A percentile compares a stretch with the other conserved stretches of the same genome.
These are phyloP conservation scores for Coenonympha glycerion DNA, from an alignment of 2,888 invertebrate species.

Conservation along the genomic window DNA sequence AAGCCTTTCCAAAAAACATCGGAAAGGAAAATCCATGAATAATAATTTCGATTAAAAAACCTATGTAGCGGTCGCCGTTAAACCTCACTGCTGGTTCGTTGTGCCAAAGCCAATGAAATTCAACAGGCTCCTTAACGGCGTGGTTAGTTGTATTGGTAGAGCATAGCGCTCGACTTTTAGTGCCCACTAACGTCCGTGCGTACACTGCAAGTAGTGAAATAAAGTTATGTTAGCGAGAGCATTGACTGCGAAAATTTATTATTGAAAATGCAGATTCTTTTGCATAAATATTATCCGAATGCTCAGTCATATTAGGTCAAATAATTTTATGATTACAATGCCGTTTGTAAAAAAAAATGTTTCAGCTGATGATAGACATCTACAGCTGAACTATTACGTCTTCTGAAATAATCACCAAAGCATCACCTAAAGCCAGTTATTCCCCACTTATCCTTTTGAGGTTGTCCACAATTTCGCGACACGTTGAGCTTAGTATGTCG, in stretches of 20 bases:
- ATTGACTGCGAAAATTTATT: conserved; percentile 6
- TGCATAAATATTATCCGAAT: not conserved
- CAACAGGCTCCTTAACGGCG: conserved; percentile 32
- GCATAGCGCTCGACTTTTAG: conserved; percentile 30
- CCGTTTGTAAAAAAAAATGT: too few relatives aligned
- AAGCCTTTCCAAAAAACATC: too few relatives aligned
- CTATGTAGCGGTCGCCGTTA: not conserved
- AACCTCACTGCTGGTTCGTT: not conserved
- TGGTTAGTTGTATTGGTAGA: conserved; percentile 35
- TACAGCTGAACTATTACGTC: too few relatives aligned
- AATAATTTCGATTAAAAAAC: not conserved
- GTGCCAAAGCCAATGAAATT: conserved; percentile 28
- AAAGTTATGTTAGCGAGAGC: not conserved
- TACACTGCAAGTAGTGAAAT: conserved; percentile 2
- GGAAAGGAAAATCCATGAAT: too few relatives aligned
- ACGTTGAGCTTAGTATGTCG: too few relatives aligned
- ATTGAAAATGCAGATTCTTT: not conserved
- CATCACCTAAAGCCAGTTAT: too few relatives aligned
- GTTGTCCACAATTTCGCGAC: too few relatives aligned
- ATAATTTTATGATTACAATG: too few relatives aligned
- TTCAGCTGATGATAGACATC: too few relatives aligned
- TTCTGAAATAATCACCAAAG: too few relatives aligned
- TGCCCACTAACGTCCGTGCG: conserved; percentile 7
- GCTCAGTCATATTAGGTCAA: too few relatives aligned
- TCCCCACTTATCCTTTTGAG: too few relatives aligned